Conservation (phyloP, 2,888 invertebrate species). For the Clostera curtula region DNA sequence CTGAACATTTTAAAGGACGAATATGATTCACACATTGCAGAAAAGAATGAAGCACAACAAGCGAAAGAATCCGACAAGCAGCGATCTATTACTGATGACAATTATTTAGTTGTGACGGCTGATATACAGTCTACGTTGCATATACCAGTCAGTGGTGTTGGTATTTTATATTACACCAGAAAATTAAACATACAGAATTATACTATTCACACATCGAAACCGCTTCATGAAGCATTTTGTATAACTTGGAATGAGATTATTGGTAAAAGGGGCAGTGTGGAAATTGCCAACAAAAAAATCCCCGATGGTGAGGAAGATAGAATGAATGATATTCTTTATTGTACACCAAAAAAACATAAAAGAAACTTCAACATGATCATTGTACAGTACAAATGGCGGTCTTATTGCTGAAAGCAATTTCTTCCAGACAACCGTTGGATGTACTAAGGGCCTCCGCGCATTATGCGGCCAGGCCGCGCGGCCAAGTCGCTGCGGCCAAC, state of each 20-base stretch:
- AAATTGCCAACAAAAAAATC: too few species aligned
- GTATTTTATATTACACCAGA: slow-evolving; percentile 11
- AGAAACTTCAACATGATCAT: too few species aligned
- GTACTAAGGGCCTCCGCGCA: too few species aligned
- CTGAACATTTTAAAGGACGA: slow-evolving; percentile 4
- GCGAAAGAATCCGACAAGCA: slow-evolving; percentile 9
- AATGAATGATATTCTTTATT: too few species aligned
- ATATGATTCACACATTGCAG: slow-evolving; percentile 10
- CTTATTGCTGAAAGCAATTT: too few species aligned
- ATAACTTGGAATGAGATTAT: slow-evolving; percentile 4
- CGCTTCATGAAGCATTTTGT: slow-evolving; percentile 1
- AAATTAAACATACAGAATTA: slow-evolving; percentile 6
- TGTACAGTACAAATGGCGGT: too few species aligned
- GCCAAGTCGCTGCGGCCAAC: too few species aligned
- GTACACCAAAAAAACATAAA: too few species aligned
- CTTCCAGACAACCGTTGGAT: too few species aligned
- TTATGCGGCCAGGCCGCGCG: too few species aligned
- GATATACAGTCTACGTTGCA: slow-evolving; percentile 12
- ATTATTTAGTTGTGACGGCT: slow-evolving; percentile 9
- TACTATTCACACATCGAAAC: slow-evolving; percentile 3
- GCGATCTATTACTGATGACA: slow-evolving; percentile 9
- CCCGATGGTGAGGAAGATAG: too few species aligned
- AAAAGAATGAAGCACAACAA: slow-evolving; percentile 6
- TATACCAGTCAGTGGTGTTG: slow-evolving; percentile 11
- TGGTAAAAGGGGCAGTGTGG: slow-evolving; percentile 7